Conservation (phyloP, 64 coral and sea anemone genomes). For the Montipora sp. region DNA sequence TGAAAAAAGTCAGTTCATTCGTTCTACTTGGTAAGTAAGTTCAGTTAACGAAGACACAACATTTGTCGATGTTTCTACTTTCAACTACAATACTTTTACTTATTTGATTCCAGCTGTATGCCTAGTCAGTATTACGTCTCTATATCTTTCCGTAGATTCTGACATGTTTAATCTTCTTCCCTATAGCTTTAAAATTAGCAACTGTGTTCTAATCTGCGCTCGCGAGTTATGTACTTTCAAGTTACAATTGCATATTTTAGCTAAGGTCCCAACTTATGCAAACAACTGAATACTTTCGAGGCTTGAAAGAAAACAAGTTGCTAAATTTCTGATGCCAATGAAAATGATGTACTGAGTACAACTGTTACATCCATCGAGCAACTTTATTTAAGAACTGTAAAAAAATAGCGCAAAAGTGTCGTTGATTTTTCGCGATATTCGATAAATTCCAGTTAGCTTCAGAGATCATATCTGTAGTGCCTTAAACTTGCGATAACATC, state of each 20-base stretch:
- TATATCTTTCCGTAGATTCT: background rate
- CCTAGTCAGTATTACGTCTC: no score
- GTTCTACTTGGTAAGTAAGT: background rate
- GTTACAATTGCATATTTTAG: background rate
- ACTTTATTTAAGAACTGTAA: background rate
- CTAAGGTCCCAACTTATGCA: background rate
- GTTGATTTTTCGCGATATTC: background rate
- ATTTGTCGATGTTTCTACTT: background rate
- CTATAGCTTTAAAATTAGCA: background rate
- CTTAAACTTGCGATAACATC: background rate
- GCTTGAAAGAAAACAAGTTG: constrained; percentile 16
- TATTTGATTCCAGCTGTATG: background rate
- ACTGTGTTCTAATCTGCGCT: background rate
- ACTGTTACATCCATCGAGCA: background rate
- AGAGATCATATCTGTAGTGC: background rate
- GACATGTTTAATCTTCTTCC: background rate
- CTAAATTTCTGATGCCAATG: background rate
- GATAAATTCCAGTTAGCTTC: background rate
- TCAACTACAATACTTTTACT: background rate
- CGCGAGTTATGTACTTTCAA: background rate
- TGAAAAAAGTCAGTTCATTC: background rate
- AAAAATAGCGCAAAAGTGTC: background rate
- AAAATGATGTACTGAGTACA: background rate
- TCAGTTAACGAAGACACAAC: background rate
- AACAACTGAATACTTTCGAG: background rate